Evolutionary conservation across 2,113 vertebrate species (phyloP).

Genomic region (Pterophyllum scalare): DNA sequence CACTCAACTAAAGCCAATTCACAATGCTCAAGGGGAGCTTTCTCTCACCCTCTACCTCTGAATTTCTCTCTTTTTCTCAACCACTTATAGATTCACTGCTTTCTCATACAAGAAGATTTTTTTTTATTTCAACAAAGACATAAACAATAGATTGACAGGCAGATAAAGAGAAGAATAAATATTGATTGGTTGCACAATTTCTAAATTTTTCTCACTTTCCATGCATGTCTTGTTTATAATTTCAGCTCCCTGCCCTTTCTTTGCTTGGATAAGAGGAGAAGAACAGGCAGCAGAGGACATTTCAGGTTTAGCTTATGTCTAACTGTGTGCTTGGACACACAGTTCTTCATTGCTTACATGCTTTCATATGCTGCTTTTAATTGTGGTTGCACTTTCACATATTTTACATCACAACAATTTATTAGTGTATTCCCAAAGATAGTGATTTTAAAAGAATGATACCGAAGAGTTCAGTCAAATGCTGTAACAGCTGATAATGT

Average conservation of each 20-base stretch:
- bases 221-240: not conserved
- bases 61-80: not conserved
- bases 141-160: not conserved
- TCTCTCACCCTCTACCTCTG: conserved; percentile 5
- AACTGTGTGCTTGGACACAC: not conserved
- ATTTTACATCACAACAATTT: not conserved
- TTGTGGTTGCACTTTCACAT: not conserved
- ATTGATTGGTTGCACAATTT: not conserved
- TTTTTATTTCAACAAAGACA: conserved; percentile 4
- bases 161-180: not conserved
- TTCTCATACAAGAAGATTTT: not conserved
- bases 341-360: not conserved
- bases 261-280: not conserved
- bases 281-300: not conserved
- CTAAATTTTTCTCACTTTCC: not conserved
- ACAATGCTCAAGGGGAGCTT: conserved; percentile 36
- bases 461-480: not conserved
- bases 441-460: not conserved
- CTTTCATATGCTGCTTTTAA: not conserved
- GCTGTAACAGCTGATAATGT: not conserved
- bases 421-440: not conserved
- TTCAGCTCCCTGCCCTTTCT: not conserved
- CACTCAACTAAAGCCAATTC: conserved; percentile 74
- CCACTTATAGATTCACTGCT: conserved; percentile 1
- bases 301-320: not conserved